Conservation (phyloP, 23 tunicate genomes). For the Styela clava region DNA sequence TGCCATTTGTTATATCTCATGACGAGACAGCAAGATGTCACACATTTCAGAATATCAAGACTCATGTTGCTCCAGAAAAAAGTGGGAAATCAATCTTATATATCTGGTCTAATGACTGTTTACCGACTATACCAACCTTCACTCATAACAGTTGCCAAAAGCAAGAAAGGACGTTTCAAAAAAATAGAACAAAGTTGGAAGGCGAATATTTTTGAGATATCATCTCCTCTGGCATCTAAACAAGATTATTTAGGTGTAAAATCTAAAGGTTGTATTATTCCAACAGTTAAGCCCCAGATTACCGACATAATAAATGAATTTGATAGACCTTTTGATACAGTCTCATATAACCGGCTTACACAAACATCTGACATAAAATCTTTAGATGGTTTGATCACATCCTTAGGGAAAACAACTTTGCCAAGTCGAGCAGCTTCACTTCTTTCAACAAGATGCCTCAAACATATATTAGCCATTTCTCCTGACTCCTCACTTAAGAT, state of each 20-base stretch:
- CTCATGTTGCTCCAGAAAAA: constrained; percentile 34
- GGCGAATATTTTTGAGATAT: constrained; percentile 1
- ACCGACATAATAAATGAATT: too few species aligned
- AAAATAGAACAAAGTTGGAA: constrained; percentile 45
- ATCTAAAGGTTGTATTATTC: not conserved
- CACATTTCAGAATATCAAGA: constrained; percentile 40
- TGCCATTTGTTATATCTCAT: constrained; percentile 54
- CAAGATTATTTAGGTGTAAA: not conserved
- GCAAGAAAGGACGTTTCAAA: constrained; percentile 33
- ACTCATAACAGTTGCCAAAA: constrained; percentile 37
- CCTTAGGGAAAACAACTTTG: not conserved
- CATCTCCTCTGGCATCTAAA: not conserved
- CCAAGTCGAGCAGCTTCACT: not conserved
- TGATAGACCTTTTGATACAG: not conserved
- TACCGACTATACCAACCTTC: constrained; percentile 64
- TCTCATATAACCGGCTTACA: not conserved
- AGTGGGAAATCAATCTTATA: constrained; percentile 41
- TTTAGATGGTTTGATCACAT: not conserved
- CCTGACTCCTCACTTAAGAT: not conserved
- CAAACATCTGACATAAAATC: not conserved
- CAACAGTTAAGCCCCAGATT: not conserved
- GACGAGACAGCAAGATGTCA: constrained; percentile 57
- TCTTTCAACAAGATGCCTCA: not conserved
- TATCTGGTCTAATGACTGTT: constrained; percentile 42
- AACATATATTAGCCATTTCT: constrained; percentile 1